Percentiles rank a stretch among this genome's conserved stretches.
These are phyloP conservation scores for Vesta saturnalis DNA, from an alignment of 2,888 invertebrate genomes.

Conservation along the genomic window DNA sequence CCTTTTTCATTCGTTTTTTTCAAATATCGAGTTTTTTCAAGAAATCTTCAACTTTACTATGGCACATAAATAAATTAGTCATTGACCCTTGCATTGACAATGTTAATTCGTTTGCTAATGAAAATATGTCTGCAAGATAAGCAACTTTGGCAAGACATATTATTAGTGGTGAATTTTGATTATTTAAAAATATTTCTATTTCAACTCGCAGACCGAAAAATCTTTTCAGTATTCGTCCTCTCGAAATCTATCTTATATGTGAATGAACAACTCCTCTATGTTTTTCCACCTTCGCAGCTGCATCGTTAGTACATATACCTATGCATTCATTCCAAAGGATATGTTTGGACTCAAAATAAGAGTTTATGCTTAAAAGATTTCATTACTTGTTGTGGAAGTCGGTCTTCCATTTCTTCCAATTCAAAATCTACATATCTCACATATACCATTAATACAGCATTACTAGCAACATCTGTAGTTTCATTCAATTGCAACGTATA, in stretches of 20 bases:
- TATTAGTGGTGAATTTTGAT: constrained; percentile 9
- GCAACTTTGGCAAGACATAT: constrained; percentile 12
- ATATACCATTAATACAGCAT: too few relatives aligned
- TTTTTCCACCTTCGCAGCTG: too few relatives aligned
- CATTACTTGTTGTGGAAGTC: too few relatives aligned
- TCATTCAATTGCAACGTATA: too few relatives aligned
- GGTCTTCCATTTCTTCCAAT: too few relatives aligned
- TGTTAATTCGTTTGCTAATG: constrained; percentile 10
- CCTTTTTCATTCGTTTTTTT: neutral
- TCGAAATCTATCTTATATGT: constrained; percentile 12
- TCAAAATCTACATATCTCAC: too few relatives aligned
- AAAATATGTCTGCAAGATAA: constrained; percentile 13
- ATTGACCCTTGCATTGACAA: constrained; percentile 12
- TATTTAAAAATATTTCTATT: constrained; percentile 15
- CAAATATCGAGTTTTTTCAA: constrained; percentile 10
- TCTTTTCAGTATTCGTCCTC: constrained; percentile 13
- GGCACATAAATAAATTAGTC: constrained; percentile 6
- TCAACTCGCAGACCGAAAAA: constrained; percentile 4
- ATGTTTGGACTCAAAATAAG: too few relatives aligned
- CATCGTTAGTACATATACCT: too few relatives aligned
- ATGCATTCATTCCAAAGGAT: too few relatives aligned
- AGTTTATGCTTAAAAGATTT: too few relatives aligned
- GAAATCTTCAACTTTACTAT: constrained; percentile 16
- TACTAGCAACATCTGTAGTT: too few relatives aligned
- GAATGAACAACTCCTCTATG: neutral